Evolutionary conservation across 2,113 vertebrate genomes (phyloP).

Genomic region (Gasterosteus aculeatus): DNA sequence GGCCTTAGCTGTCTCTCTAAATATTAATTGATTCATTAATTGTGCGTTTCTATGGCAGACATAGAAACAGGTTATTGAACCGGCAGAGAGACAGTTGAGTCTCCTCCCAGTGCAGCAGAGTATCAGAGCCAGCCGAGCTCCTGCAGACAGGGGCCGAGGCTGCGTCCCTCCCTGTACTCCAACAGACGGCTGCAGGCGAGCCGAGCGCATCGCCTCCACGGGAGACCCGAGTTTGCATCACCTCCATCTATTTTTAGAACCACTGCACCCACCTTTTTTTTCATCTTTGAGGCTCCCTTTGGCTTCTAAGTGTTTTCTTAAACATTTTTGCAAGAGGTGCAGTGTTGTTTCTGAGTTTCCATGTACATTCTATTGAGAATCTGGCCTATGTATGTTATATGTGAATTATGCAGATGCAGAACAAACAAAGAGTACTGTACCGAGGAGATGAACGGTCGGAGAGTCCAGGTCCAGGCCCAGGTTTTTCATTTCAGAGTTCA

Average conservation of each 20-base stretch:
- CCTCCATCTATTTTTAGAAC: slow-evolving; percentile 79
- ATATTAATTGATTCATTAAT: slow-evolving; percentile 49
- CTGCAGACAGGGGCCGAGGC: slow-evolving; percentile 67
- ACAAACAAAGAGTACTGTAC: slow-evolving; percentile 40
- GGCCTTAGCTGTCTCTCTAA: slow-evolving; percentile 49
- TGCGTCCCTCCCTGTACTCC: slow-evolving; percentile 70
- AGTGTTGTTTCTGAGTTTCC: neutral
- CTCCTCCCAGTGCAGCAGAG: slow-evolving; percentile 24
- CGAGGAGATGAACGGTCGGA: slow-evolving; percentile 43
- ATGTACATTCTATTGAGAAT: slow-evolving; percentile 7
- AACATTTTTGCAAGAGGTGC: slow-evolving; percentile 38
- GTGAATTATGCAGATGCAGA: slow-evolving; percentile 50
- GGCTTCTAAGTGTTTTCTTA: slow-evolving; percentile 24
- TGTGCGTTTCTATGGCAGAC: slow-evolving; percentile 48
- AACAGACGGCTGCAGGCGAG: slow-evolving; percentile 75
- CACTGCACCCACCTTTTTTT: slow-evolving; percentile 65
- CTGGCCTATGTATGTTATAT: neutral
- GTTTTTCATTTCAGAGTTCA: slow-evolving; percentile 43
- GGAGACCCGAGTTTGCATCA: slow-evolving; percentile 80
- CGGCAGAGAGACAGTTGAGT: slow-evolving; percentile 36
- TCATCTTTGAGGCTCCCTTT: slow-evolving; percentile 35
- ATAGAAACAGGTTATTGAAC: slow-evolving; percentile 45
- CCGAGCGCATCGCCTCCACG: slow-evolving; percentile 70
- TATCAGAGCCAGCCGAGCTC: slow-evolving; percentile 50
- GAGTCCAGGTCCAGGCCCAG: slow-evolving; percentile 26